Conservation (phyloP, 2,113 vertebrate species). For the Nycticorax nycticorax region DNA sequence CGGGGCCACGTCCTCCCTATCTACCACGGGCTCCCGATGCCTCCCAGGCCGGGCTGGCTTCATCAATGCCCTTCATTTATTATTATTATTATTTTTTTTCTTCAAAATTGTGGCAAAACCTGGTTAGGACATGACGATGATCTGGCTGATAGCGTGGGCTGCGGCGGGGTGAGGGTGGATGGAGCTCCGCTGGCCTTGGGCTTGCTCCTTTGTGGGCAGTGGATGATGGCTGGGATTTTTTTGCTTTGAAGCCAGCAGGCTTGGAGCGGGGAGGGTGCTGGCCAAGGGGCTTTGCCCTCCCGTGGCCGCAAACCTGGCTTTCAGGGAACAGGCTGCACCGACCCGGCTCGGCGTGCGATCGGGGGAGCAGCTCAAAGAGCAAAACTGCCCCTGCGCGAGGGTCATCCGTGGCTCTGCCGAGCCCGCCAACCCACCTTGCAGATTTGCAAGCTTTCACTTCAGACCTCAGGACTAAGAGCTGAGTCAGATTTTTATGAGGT, state of each 20-base stretch:
- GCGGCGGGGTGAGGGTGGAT: not conserved
- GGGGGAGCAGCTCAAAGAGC: not conserved
- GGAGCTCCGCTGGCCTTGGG: not conserved
- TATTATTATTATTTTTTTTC: not conserved
- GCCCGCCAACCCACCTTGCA: not conserved
- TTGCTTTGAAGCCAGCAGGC: not conserved
- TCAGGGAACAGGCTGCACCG: not conserved
- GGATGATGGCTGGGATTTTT: not conserved
- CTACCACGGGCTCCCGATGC: accelerated
- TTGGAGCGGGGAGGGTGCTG: not conserved
- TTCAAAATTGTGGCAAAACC: not conserved
- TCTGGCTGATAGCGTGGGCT: not conserved
- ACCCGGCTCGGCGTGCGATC: not conserved
- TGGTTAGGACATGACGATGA: not conserved
- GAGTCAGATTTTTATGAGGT: conserved; percentile 38
- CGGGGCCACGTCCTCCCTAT: not conserved
- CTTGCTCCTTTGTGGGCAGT: not conserved
- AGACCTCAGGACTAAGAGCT: not conserved
- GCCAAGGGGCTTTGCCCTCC: not conserved
- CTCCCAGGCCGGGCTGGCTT: not conserved
- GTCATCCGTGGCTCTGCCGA: not conserved
- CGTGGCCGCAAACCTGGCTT: not conserved
- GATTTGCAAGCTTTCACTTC: conserved; percentile 53
- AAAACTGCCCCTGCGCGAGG: not conserved
- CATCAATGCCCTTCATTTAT: not conserved